Evolutionary conservation across 2,113 vertebrate genomes (phyloP).

Genomic region (Bos javanicus): DNA sequence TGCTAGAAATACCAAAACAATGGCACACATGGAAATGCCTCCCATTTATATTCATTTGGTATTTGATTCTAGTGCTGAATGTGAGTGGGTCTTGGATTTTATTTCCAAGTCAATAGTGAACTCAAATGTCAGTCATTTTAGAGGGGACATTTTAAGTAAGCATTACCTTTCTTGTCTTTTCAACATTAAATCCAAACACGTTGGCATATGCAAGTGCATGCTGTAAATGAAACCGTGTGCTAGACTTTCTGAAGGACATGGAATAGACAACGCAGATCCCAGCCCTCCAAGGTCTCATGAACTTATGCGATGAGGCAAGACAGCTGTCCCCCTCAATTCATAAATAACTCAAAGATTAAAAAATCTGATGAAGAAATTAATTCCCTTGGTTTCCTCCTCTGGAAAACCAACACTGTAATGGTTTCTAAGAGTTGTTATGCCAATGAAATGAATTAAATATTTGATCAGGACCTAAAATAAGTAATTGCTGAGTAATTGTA

Average conservation of each 20-base stretch:
- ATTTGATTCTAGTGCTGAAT: conserved; percentile 61
- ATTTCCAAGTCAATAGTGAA: conserved; percentile 66
- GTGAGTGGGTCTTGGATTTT: conserved; percentile 28
- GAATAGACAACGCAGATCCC: not conserved
- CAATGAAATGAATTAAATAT: not conserved
- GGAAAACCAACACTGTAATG: not conserved
- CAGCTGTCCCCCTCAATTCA: not conserved
- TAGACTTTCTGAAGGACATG: not conserved
- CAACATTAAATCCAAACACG: conserved; percentile 33
- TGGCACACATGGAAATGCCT: conserved; percentile 43
- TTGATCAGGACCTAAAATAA: not conserved
- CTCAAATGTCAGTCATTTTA: conserved; percentile 65
- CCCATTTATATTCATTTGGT: conserved; percentile 51
- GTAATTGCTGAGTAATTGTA: not conserved
- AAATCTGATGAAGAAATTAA: not conserved
- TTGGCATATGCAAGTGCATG: not conserved
- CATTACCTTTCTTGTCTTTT: conserved; percentile 37
- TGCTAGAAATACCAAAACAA: conserved; percentile 63
- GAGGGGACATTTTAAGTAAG: conserved; percentile 30
- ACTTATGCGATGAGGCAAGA: not conserved
- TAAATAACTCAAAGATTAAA: not conserved
- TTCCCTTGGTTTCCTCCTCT: not conserved
- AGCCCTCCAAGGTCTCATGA: not conserved
- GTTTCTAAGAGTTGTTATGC: not conserved
- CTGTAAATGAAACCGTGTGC: fast-evolving